A percentile compares a stretch with the other conserved stretches of the same genome.
Evolutionary conservation across 1,140 invertebrate genomes (phyloP).

Genomic region (Trichonephila inaurata): DNA sequence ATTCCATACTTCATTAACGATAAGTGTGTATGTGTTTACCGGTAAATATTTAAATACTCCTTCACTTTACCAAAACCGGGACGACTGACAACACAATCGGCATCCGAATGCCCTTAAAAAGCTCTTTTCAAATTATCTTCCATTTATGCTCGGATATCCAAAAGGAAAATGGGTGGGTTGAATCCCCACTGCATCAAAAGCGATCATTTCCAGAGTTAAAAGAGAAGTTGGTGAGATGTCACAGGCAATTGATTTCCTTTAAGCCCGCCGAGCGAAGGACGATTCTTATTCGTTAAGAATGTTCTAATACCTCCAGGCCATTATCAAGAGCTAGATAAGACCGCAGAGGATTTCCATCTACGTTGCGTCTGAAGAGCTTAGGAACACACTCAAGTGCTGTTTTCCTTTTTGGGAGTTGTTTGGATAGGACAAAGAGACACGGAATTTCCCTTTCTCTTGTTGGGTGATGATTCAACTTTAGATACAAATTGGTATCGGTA

Average conservation of each 20-base stretch:
- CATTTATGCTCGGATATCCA: background rate
- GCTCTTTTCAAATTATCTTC: constrained; percentile 23
- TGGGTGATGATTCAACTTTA: too few species aligned
- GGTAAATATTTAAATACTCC: background rate
- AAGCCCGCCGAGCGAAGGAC: background rate
- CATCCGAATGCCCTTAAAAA: background rate
- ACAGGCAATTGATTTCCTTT: constrained; percentile 4
- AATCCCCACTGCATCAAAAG: background rate
- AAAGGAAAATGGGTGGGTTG: background rate
- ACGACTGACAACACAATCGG: background rate
- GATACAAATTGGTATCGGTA: too few species aligned
- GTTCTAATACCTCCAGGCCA: background rate
- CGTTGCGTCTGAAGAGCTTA: background rate
- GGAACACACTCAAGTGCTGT: background rate
- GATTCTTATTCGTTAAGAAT: background rate
- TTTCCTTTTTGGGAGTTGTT: background rate
- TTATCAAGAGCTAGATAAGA: background rate
- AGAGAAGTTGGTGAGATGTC: background rate
- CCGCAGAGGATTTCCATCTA: background rate
- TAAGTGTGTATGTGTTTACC: background rate
- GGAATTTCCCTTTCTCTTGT: background rate
- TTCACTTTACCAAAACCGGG: background rate
- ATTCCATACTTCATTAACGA: background rate
- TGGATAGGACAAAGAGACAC: background rate
- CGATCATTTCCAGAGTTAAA: background rate